Base-by-base conservation (phyloP, 2,888 invertebrate species). In the Drosophila recens region DNA sequence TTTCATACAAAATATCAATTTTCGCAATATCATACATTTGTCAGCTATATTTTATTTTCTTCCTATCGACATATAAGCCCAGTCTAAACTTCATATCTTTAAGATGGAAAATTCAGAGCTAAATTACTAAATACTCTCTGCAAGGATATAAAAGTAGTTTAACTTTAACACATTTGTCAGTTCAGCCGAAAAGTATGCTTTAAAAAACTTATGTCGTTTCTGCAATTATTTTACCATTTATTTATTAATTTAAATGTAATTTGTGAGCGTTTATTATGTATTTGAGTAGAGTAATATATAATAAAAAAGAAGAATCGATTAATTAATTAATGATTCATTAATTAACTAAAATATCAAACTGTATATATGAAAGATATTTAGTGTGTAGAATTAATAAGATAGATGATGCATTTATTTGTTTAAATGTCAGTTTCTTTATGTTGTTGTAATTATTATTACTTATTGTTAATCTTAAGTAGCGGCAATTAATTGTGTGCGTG, bases 401-500 rank as follows among this genome's bases (percentile, higher is more conserved):
- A 38, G 10, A 23, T 48, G 10, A 54, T 69, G 40, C 52, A 49
- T 53, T 69, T 51, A 46, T 49, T 54, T 36, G 20, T 54, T 63
- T 11, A 38, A 58, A 30, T 46, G 46, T 33, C 13, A 17, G 8
- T 46, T 63, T 46, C 34, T 27, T 27, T 49, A 34, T 49, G 51
- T 67, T 67, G 58, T 67, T 70, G 48, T 66, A 67, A 42, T 34
- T 64, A 64, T 23, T 75, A 42, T 27, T 64, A 64, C 15, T 75
- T 69, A 76, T 68, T 73, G 75, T 63, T 87, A 82, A 74, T 77
- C 65, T 58, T 89, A 89, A 90, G 82, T 90, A 90, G 90, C 82
- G 83, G 80, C 89, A 90, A 90, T 90, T 90, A 84, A 85, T 82
- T 85, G 87, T 78, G 74, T 57, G 71, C 71, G 67, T 74, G 83